Percentiles rank a stretch among this genome's conserved stretches.
phyloP scores from a whole-genome alignment of 1,140 invertebrate genomes.

The Dendrolimus kikuchii region DNA sequence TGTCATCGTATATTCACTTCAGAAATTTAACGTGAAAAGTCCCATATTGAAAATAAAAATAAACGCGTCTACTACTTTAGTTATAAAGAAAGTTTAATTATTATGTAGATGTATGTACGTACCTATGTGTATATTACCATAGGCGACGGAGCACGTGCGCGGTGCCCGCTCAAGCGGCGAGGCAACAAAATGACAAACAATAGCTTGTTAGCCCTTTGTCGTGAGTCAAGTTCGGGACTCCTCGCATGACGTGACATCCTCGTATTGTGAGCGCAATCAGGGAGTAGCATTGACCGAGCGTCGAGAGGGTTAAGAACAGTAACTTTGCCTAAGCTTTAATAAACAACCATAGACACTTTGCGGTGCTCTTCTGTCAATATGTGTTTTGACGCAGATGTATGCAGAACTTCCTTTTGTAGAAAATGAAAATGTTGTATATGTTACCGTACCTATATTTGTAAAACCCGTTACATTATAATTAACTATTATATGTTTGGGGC shows the following conservation, averaged over 20 bases:
- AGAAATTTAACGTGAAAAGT: no score
- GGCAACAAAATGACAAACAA: conserved; percentile 42
- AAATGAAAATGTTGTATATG: no score
- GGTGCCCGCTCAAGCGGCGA: conserved; percentile 8
- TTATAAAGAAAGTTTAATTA: background rate
- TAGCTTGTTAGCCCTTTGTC: conserved; percentile 58
- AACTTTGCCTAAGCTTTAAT: background rate
- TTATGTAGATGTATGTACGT: background rate
- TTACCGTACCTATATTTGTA: no score
- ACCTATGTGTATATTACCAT: background rate
- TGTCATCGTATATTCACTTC: background rate
- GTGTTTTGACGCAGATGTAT: no score
- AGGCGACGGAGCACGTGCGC: conserved; percentile 1
- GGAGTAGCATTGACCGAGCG: conserved; percentile 41
- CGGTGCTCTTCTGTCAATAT: no score
- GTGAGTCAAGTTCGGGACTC: conserved; percentile 36
- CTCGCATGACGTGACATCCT: conserved; percentile 47
- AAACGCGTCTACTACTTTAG: no score
- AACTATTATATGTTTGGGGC: no score
- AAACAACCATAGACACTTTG: no score
- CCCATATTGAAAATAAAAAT: no score
- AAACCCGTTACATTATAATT: no score
- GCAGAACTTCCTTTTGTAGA: no score
- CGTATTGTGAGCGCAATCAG: conserved; percentile 46
- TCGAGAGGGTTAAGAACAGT: conserved; percentile 19